Evolutionary conservation across 2,113 vertebrate species (phyloP).

Genomic region (Paradoxurus hermaphroditus): DNA sequence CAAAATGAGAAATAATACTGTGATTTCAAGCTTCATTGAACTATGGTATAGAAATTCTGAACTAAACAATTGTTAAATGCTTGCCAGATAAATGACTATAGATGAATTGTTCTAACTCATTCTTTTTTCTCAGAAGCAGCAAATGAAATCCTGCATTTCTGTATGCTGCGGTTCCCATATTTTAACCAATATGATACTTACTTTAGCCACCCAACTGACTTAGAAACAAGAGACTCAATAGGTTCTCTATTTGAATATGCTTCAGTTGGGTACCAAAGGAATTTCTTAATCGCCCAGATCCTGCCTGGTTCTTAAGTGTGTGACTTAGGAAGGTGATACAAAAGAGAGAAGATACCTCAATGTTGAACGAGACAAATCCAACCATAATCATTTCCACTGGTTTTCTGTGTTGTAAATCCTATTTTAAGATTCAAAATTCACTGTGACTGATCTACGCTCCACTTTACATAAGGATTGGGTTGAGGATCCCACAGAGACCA

Average conservation of each 20-base stretch:
- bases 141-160: background rate
- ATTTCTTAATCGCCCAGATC: slow-evolving; percentile 77
- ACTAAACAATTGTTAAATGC: slow-evolving; percentile 67
- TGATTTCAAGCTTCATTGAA: slow-evolving; percentile 75
- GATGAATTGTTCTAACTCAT: slow-evolving; percentile 39
- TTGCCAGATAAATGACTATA: slow-evolving; percentile 44
- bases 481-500: background rate
- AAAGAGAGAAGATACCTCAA: background rate
- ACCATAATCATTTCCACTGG: background rate
- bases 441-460: background rate
- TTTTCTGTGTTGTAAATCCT: background rate
- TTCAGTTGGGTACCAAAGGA: slow-evolving; percentile 70
- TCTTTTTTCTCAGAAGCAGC: background rate
- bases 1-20: slow-evolving; percentile 76
- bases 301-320: slow-evolving; percentile 80
- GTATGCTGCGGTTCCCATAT: background rate
- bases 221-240: slow-evolving; percentile 76
- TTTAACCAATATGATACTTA: background rate
- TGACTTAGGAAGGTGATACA: slow-evolving; percentile 80
- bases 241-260: slow-evolving; percentile 78
- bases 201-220: slow-evolving; percentile 82
- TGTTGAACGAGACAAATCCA: background rate
- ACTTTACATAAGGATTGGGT: background rate
- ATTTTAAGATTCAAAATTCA: background rate
- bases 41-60: slow-evolving; percentile 60